Evolutionary conservation across 2,797 vertebrate genomes (phyloP).

Genomic region (Rhinella marina): DNA sequence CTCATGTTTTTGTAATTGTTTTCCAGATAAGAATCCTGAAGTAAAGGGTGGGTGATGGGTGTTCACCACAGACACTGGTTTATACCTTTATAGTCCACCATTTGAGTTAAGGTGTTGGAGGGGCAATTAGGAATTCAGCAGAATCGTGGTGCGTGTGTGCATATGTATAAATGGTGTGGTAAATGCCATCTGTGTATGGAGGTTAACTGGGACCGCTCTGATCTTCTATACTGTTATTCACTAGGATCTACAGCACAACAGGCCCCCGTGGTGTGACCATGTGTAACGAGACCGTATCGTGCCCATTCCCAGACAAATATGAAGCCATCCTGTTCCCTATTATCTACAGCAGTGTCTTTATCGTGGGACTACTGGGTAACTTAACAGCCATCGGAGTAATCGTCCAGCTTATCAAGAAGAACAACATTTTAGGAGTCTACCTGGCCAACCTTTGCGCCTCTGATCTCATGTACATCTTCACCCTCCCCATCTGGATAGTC

Average conservation of each 20-base stretch:
- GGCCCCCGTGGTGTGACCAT: slow-evolving; percentile 21
- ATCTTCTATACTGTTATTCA: slow-evolving; percentile 33
- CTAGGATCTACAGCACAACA: slow-evolving; percentile 26
- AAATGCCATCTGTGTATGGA: neutral
- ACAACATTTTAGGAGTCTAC: slow-evolving; percentile 58
- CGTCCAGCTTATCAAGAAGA: slow-evolving; percentile 48
- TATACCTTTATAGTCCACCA: neutral
- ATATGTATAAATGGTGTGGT: neutral
- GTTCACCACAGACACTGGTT: too few relatives aligned
- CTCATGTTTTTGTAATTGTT: neutral
- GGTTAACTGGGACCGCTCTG: slow-evolving; percentile 11
- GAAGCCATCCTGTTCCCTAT: slow-evolving; percentile 56
- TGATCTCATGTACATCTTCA: slow-evolving; percentile 55
- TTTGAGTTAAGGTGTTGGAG: neutral
- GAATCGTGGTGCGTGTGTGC: neutral
- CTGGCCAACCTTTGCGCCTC: slow-evolving; percentile 57
- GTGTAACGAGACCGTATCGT: slow-evolving; percentile 51
- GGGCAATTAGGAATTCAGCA: neutral
- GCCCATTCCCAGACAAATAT: slow-evolving; percentile 52
- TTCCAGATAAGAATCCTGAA: neutral
- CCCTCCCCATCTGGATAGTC: slow-evolving; percentile 60
- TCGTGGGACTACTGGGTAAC: slow-evolving; percentile 61
- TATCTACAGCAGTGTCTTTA: slow-evolving; percentile 53
- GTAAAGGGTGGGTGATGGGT: neutral
- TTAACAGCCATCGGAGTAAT: slow-evolving; percentile 39